Evolutionary conservation across 35 echinoderm and acorn worm species (phyloP).

Genomic region (Stichopus chloronotus): DNA sequence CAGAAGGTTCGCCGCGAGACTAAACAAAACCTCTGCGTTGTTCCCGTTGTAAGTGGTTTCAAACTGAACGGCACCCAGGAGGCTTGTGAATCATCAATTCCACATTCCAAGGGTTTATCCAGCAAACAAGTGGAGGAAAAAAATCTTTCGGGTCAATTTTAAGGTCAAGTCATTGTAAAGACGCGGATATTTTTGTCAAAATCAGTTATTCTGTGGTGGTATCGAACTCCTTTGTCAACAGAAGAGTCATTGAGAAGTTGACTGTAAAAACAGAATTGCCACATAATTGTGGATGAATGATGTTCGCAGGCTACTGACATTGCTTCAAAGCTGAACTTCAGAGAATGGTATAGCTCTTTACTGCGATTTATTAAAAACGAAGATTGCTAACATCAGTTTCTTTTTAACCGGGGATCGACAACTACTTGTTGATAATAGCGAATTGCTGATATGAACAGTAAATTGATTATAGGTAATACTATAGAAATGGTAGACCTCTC

Average conservation of each 20-base stretch:
- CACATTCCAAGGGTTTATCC: slow-evolving; percentile 42
- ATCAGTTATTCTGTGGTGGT: not conserved
- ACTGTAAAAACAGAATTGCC: not conserved
- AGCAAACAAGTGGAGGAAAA: slow-evolving; percentile 40
- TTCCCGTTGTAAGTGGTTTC: not conserved
- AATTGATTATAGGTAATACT: too few species aligned
- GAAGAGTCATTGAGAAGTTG: slow-evolving; percentile 27
- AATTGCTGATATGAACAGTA: too few species aligned
- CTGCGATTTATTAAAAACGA: too few species aligned
- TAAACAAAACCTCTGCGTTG: not conserved
- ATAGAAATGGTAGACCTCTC: too few species aligned
- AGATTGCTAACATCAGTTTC: too few species aligned
- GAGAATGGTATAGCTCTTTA: too few species aligned
- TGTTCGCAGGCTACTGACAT: too few species aligned
- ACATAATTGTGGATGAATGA: too few species aligned
- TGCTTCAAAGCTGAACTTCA: too few species aligned
- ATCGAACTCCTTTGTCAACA: slow-evolving; percentile 18
- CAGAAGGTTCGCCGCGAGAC: not conserved
- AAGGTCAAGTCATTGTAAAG: slow-evolving; percentile 41
- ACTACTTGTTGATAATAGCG: too few species aligned
- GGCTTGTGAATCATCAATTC: slow-evolving; percentile 50
- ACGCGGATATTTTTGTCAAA: slow-evolving; percentile 11
- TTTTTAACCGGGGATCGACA: too few species aligned
- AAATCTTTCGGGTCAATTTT: slow-evolving; percentile 3
- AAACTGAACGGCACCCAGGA: not conserved